phyloP scores from a whole-genome alignment of 2,797 vertebrate species.

The Etheostoma perlongum region DNA sequence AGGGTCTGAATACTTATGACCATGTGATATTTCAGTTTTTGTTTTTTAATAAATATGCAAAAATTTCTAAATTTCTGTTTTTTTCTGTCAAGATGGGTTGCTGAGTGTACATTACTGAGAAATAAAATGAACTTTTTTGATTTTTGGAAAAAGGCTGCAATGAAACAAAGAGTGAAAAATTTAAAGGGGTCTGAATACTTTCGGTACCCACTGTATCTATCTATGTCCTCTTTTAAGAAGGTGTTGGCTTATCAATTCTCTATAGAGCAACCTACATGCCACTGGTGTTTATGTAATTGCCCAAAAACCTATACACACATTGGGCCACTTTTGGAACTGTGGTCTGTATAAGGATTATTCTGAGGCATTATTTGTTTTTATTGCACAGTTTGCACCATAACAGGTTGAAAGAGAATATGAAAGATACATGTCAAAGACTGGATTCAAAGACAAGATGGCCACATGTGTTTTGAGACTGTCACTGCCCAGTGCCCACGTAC shows the following conservation, averaged over 20 bases:
- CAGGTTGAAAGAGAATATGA: background rate
- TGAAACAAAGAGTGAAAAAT: too few species aligned
- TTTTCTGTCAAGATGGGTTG: too few species aligned
- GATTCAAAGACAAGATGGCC: background rate
- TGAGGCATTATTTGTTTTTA: background rate
- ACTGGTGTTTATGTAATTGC: background rate
- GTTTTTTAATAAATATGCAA: too few species aligned
- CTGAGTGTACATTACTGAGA: too few species aligned
- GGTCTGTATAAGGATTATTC: background rate
- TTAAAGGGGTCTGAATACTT: too few species aligned
- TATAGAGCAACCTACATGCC: background rate
- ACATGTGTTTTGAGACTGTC: background rate
- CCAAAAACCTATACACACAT: slow-evolving; percentile 7
- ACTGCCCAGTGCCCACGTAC: too few species aligned
- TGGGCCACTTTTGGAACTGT: background rate
- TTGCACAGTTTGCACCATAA: background rate
- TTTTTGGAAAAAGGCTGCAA: too few species aligned
- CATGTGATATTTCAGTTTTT: too few species aligned
- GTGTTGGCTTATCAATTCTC: slow-evolving; percentile 14
- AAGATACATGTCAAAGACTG: background rate
- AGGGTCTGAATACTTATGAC: too few species aligned
- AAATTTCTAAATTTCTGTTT: too few species aligned
- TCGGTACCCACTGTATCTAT: too few species aligned
- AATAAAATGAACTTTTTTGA: too few species aligned
- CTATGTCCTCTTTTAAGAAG: slow-evolving; percentile 2